Conservation (phyloP, 2,113 vertebrate genomes). For the Pitta sordida region DNA sequence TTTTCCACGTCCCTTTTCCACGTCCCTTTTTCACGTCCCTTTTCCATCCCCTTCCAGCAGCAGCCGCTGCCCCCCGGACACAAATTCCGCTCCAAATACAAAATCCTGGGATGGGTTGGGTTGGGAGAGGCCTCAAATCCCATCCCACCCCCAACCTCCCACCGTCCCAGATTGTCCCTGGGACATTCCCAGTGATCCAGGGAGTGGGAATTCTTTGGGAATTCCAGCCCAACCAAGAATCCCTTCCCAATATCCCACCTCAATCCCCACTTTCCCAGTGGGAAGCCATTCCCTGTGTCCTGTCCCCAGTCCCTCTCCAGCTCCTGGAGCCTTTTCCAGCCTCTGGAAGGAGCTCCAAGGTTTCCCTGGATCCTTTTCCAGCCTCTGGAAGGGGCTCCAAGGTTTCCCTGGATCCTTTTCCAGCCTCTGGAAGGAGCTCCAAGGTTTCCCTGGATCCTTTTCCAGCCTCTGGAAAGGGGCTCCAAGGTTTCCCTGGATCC, state of each 20-base stretch:
- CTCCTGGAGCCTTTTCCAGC: background rate
- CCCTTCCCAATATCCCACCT: background rate
- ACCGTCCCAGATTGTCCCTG: background rate
- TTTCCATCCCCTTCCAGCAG: background rate
- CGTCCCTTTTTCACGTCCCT: too few species aligned
- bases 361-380: background rate
- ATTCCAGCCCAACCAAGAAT: background rate
- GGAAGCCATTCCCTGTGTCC: background rate
- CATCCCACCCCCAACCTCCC: background rate
- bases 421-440: background rate
- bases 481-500: background rate
- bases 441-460: background rate
- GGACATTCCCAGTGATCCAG: background rate
- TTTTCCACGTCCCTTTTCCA: background rate
- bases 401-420: background rate
- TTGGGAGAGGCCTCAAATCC: background rate
- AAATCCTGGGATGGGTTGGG: background rate
- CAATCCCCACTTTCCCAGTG: background rate
- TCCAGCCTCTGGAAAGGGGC: background rate
- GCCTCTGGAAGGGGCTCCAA: background rate
- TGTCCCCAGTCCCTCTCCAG: background rate
- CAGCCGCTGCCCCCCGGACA: background rate
- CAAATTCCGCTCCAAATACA: background rate
- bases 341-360: background rate
- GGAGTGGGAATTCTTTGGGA: background rate